Percentiles rank a stretch among this genome's conserved stretches.
Evolutionary conservation across 2,888 invertebrate genomes (phyloP).

Genomic region (Xylophagus ater): DNA sequence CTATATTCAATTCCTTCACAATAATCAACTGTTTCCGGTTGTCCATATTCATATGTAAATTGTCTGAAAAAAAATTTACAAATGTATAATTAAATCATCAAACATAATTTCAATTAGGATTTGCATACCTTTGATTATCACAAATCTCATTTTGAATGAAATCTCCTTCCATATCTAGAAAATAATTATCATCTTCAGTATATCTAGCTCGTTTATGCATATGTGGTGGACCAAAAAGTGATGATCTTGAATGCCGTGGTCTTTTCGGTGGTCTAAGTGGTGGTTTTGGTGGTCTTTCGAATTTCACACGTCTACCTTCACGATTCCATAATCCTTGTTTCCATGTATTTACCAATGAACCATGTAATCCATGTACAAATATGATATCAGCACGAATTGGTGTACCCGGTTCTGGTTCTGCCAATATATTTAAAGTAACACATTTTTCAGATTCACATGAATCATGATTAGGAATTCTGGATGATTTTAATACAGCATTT

Average conservation of each 20-base stretch:
- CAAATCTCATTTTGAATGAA: too few relatives aligned
- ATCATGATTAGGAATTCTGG: background rate
- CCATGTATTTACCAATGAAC: conserved; percentile 73
- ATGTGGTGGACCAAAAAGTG: conserved; percentile 25
- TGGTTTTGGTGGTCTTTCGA: conserved; percentile 34
- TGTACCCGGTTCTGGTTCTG: conserved; percentile 31
- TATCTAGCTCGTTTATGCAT: conserved; percentile 31
- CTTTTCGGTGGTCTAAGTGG: conserved; percentile 35
- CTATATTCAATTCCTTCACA: conserved; percentile 34
- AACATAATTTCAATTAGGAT: too few relatives aligned
- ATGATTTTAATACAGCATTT: too few relatives aligned
- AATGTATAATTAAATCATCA: too few relatives aligned
- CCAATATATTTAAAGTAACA: conserved; percentile 33
- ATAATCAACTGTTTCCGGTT: conserved; percentile 26
- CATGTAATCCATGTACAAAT: conserved; percentile 63
- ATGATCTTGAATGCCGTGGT: conserved; percentile 31
- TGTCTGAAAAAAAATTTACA: conserved; percentile 15
- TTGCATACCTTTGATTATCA: too few relatives aligned
- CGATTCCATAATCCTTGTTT: conserved; percentile 59
- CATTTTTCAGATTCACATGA: conserved; percentile 23
- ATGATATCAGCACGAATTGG: conserved; percentile 55
- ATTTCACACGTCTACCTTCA: conserved; percentile 33
- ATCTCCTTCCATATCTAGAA: background rate
- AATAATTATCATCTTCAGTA: conserved; percentile 2
- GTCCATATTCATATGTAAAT: conserved; percentile 28